These are phyloP conservation scores for Eledone cirrhosa DNA, from an alignment of 2,888 invertebrate genomes.

Conservation along the genomic window DNA sequence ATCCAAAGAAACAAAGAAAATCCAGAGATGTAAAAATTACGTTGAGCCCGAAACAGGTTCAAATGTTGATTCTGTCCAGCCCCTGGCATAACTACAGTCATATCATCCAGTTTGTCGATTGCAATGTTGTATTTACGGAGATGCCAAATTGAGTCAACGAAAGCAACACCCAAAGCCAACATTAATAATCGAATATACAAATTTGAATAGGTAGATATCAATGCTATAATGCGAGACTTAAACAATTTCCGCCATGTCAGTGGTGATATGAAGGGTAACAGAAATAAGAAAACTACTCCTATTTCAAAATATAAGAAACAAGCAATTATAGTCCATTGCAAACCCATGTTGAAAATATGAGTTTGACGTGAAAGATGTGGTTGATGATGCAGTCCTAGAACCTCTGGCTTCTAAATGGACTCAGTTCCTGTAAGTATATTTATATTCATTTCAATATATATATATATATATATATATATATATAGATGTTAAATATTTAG, in stretches of 20 bases:
- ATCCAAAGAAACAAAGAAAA: constrained; percentile 93
- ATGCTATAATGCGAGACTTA: constrained; percentile 82
- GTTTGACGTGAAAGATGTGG: no score
- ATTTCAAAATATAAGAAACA: constrained; percentile 93
- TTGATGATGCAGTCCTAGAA: no score
- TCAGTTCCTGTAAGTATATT: no score
- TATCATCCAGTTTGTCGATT: constrained; percentile 69
- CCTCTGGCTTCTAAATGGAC: no score
- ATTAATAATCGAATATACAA: constrained; percentile 76
- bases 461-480: no score
- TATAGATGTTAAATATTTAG: no score
- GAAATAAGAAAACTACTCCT: constrained; percentile 81
- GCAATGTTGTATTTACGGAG: constrained; percentile 85
- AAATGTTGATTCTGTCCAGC: constrained; percentile 74
- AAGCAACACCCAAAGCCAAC: constrained; percentile 85
- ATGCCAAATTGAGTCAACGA: constrained; percentile 93
- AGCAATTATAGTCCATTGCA: constrained; percentile 98
- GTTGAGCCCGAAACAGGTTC: constrained; percentile 95
- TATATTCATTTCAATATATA: no score
- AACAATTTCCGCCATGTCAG: constrained; percentile 89
- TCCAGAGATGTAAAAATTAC: constrained; percentile 98
- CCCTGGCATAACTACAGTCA: constrained; percentile 77
- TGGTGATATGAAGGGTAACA: constrained; percentile 88
- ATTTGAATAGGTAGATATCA: constrained; percentile 84
- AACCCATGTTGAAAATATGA: constrained; percentile 94